These are phyloP conservation scores for Telmatherina bonti DNA, from an alignment of 2,797 vertebrate species.

Conservation along the genomic window DNA sequence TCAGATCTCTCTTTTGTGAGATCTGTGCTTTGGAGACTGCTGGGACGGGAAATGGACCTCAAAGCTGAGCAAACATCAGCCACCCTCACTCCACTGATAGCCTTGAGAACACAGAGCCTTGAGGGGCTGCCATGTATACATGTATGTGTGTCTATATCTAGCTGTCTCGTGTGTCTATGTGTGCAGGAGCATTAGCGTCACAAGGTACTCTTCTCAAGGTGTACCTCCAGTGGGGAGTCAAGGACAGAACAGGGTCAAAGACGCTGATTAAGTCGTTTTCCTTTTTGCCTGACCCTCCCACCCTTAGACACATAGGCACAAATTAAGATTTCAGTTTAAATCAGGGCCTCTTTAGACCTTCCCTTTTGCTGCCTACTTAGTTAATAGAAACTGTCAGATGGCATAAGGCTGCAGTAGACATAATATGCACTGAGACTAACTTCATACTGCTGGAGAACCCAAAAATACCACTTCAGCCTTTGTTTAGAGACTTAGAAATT, in stretches of 20 bases:
- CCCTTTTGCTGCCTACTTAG: background rate
- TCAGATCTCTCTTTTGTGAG: slow-evolving; percentile 5
- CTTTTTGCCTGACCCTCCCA: slow-evolving; percentile 23
- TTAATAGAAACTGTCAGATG: slow-evolving; percentile 18
- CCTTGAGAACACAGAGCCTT: slow-evolving; percentile 79
- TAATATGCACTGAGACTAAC: slow-evolving; percentile 18
- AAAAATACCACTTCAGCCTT: slow-evolving; percentile 38
- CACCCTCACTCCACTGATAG: slow-evolving; percentile 88
- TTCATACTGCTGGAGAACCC: slow-evolving; percentile 36
- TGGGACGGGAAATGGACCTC: slow-evolving; percentile 78
- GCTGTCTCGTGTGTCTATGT: slow-evolving; percentile 39
- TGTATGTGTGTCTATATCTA: slow-evolving; percentile 43
- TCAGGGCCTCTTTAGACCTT: slow-evolving; percentile 34
- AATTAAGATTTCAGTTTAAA: slow-evolving; percentile 2
- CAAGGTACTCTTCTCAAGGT: slow-evolving; percentile 78
- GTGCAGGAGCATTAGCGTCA: slow-evolving; percentile 57
- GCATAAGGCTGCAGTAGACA: background rate
- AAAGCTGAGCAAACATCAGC: slow-evolving; percentile 92
- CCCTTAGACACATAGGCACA: background rate
- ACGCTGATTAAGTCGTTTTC: slow-evolving; percentile 62
- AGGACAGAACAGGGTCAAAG: slow-evolving; percentile 75
- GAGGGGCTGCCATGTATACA: slow-evolving; percentile 58
- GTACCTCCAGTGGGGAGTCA: slow-evolving; percentile 64
- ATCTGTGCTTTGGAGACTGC: slow-evolving; percentile 15
- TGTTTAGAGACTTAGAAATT: slow-evolving; percentile 54